phyloP scores from a whole-genome alignment of 2,113 vertebrate species.

The Vireo altiloquus region DNA sequence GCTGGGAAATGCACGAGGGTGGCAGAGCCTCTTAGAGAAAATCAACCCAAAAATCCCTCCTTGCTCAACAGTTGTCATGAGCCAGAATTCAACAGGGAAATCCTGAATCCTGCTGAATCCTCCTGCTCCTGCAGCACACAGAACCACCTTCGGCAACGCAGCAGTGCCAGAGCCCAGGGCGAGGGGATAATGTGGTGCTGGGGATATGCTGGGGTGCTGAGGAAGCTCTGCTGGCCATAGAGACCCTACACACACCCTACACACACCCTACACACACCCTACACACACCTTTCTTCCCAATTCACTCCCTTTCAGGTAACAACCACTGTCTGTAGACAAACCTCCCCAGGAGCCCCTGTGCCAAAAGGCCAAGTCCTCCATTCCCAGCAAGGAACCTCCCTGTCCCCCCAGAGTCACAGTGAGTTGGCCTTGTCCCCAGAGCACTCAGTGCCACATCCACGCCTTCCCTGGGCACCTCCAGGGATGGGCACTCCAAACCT shows the following conservation, averaged over 20 bases:
- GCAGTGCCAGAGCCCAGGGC: accelerated
- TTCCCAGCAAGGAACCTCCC: background rate
- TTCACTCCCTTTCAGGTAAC: background rate
- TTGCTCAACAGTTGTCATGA: background rate
- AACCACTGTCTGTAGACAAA: background rate
- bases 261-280: background rate
- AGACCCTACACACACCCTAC: background rate
- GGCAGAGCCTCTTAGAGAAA: background rate
- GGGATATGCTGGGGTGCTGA: accelerated
- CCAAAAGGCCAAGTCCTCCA: background rate
- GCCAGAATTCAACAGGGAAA: background rate
- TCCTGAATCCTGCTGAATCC: background rate
- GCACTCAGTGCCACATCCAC: accelerated
- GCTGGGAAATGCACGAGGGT: background rate
- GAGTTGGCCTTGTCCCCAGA: background rate
- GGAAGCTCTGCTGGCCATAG: background rate
- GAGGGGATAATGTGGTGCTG: accelerated
- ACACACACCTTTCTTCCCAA: background rate
- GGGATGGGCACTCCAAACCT: background rate
- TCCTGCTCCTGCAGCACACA: background rate
- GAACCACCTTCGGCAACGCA: accelerated
- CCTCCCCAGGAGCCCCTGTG: background rate
- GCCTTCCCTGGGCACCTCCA: accelerated
- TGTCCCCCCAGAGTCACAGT: background rate
- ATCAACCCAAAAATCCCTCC: background rate